Percentiles rank a stretch among this genome's conserved stretches.
Conservation (phyloP, 2,888 invertebrate genomes). For the Agrenia bidenticulata region DNA sequence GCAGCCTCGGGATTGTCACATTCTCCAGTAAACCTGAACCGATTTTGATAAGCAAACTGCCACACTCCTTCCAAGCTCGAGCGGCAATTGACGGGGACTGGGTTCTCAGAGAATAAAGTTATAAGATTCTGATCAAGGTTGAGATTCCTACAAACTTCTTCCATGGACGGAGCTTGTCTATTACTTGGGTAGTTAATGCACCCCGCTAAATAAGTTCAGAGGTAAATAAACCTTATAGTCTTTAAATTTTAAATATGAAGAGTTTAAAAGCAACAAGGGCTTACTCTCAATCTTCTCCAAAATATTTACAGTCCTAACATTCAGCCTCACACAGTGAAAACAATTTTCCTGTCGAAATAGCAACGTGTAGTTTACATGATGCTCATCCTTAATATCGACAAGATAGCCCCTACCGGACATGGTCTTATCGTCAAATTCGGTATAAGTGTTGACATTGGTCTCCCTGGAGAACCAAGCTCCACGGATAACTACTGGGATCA, state of each 20-base stretch:
- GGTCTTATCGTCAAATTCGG: conserved; percentile 75
- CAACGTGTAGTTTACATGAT: conserved; percentile 73
- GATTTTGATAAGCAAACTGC: conserved; percentile 90
- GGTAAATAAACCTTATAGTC: conserved; percentile 2
- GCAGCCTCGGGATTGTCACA: conserved; percentile 76
- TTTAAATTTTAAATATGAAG: conserved; percentile 11
- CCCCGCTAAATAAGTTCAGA: conserved; percentile 62
- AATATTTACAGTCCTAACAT: conserved; percentile 83
- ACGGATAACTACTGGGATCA: conserved; percentile 73
- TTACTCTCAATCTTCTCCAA: conserved; percentile 84
- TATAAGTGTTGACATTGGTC: conserved; percentile 77
- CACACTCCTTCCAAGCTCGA: conserved; percentile 94
- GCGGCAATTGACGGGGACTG: conserved; percentile 84
- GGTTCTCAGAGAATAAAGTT: conserved; percentile 86
- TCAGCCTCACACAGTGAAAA: conserved; percentile 79
- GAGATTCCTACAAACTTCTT: conserved; percentile 73
- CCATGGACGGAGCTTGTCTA: conserved; percentile 67
- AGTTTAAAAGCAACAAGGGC: conserved; percentile 51
- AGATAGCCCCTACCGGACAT: conserved; percentile 75
- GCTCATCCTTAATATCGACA: conserved; percentile 70
- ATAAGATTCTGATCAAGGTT: conserved; percentile 76
- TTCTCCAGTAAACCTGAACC: conserved; percentile 86
- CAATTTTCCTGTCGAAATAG: conserved; percentile 70
- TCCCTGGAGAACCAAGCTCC: conserved; percentile 93
- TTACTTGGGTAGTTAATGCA: conserved; percentile 70